Evolutionary conservation across 2,113 vertebrate genomes (phyloP), one percentile per base, ranked within the genome.

Genomic region (Ranitomeya variabilis): DNA sequence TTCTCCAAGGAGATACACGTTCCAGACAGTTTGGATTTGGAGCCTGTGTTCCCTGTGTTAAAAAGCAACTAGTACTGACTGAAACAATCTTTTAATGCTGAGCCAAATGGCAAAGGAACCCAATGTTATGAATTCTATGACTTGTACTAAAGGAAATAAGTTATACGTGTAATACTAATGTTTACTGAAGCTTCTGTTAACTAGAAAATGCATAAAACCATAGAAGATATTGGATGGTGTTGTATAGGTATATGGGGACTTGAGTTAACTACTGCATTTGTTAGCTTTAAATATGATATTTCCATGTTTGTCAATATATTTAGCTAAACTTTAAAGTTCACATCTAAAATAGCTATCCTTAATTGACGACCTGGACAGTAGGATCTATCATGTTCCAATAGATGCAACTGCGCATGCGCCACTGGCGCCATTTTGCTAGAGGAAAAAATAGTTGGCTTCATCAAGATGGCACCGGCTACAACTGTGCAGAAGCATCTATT

Each of bases 71-170:
- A 62, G 26, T 57, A 31, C 77, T 31, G n/a, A 71, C 45, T 67
- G 23, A 71, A 87, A 79, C 45, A 80, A 55, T 80, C 14, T 31
- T 87, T 87, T 80, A 57, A 87, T 87, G 37, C 16, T 52, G 64
- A 71, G 86, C 78, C 86, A 87, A 23, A 67, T 80, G 77, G 77
- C 76, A 87, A 67, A 19, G 54, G 60, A 59, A 81, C 7, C 55
- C 79, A 62, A 9, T 10, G 54, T 19, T 81, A 62, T 26, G 62
- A 37, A 80, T 80, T 80, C 59, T 59, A 60, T 37, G 54, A 81
- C 57, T 60, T 59, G 60, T 19, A 45, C 57, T 81, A 26, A 81
- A 37, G 26, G 37, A 62, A 62, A 81, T 26, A 18, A 0, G 62
- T 59, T 60, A 23, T 80, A 59, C 26, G 7, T 19, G 15, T 81